Evolutionary conservation across 2,888 invertebrate genomes (phyloP), one percentile per base, ranked within the genome.

Genomic region (Phengaris alcon): DNA sequence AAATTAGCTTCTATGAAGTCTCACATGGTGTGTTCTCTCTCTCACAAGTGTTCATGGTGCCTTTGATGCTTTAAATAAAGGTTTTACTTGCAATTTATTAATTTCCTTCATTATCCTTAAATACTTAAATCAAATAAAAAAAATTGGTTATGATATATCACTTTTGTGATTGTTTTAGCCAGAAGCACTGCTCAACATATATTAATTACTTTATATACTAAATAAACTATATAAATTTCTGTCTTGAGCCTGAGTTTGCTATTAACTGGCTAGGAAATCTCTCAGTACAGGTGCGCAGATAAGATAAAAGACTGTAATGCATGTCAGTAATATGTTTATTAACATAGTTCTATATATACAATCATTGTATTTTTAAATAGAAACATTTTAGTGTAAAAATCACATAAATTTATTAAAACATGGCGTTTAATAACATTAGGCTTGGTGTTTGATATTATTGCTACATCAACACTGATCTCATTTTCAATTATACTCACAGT

Each of bases 311-410:
- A 68, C 64, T 64, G 69, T 76, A 79, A 79, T 78, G 83, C 85
- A 86, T 90, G 90, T 87, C 86, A 85, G 88, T 90, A 89, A 90
- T 91, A 89, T 88, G 89, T 93, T 93, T 93, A 93, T 91, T 93
- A 92, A 92, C 92, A 93, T 90, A 90, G 84, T 87, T 88, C 87
- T 91, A 81, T 83, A 91, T 91, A 91, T 91, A 93, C 91, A 92
- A 88, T 91, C 85, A 91, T 91, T 88, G 88, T 89, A 88, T 88
- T 90, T 92, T 89, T 84, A 90, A 90, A 90, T 92, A 90, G 88
- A 90, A 91, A 92, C 87, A 88, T 88, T 89, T 88, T 84, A 64
- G 88, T 85, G 84, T 88, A 89, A 88, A 90, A 90, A 87, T 88
- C 86, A 85, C 88, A 90, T 72, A 88, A 89, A 90, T 88, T 83